Percentiles rank a stretch among this genome's conserved stretches.
These are phyloP conservation scores for Gymnocephalus cernua DNA, from an alignment of 2,113 vertebrate genomes.

Conservation along the genomic window DNA sequence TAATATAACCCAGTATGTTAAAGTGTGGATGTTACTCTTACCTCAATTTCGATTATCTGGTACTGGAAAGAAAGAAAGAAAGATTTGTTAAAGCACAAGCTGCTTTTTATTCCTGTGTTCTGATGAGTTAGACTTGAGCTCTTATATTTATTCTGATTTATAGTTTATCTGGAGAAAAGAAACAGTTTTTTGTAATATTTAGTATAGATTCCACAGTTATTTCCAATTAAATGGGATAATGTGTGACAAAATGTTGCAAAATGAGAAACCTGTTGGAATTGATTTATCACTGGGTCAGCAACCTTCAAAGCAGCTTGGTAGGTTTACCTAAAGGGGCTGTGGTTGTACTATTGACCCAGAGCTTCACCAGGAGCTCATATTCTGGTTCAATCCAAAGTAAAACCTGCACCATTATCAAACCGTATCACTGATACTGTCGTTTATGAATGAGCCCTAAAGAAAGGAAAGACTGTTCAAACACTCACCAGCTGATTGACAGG, in stretches of 20 bases:
- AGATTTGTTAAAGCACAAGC: not conserved
- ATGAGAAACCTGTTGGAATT: not conserved
- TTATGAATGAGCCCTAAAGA: not conserved
- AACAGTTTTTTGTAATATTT: not conserved
- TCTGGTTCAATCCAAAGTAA: not conserved
- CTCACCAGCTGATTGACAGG: conserved; percentile 57
- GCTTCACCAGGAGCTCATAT: not conserved
- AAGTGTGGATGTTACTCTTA: conserved; percentile 39
- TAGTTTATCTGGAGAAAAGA: no score
- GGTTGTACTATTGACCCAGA: conserved; percentile 4
- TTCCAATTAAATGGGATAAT: not conserved
- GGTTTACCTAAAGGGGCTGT: not conserved
- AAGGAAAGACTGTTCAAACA: not conserved
- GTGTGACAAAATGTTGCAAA: not conserved
- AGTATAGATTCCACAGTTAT: not conserved
- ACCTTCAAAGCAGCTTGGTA: not conserved
- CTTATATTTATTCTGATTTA: not conserved
- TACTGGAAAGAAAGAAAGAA: conserved; percentile 64
- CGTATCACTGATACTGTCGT: not conserved
- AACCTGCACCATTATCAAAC: not conserved
- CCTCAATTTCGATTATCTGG: conserved; percentile 65
- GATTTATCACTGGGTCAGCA: not conserved
- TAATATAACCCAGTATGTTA: not conserved
- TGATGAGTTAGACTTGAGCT: not conserved
- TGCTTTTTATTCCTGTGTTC: not conserved